Conservation (phyloP, 1,140 invertebrate species). For the Drosophila kepulauana region DNA sequence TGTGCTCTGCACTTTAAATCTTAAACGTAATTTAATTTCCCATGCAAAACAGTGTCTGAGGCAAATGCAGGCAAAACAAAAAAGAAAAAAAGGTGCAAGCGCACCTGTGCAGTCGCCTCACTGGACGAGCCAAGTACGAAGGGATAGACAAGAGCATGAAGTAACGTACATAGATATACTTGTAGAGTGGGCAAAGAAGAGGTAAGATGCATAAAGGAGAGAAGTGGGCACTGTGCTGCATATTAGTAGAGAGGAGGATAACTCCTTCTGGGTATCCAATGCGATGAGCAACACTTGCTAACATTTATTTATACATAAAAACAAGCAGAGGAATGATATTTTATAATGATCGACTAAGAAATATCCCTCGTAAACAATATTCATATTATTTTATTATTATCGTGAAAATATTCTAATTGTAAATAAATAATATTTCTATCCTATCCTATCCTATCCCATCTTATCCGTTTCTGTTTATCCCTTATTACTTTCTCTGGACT, state of each 20-base stretch:
- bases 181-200: slow-evolving; percentile 4
- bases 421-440: no score
- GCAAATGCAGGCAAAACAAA: slow-evolving; percentile 7
- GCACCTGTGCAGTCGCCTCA: slow-evolving; percentile 52
- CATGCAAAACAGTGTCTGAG: slow-evolving; percentile 46
- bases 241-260: slow-evolving; percentile 48
- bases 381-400: background rate
- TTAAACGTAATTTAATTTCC: slow-evolving; percentile 71
- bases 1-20: slow-evolving; percentile 65
- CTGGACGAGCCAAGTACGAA: background rate
- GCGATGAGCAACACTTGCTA: slow-evolving; percentile 50
- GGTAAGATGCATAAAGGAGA: background rate
- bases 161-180: no score
- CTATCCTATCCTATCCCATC: no score
- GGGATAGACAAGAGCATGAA: background rate
- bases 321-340: slow-evolving; percentile 3
- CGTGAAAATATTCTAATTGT: no score
- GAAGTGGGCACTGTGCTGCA: slow-evolving; percentile 6
- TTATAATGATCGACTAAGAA: background rate
- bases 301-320: slow-evolving; percentile 49
- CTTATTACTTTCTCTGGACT: no score
- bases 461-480: no score
- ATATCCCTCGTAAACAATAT: slow-evolving; percentile 6
- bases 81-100: slow-evolving; percentile 9
- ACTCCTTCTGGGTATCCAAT: slow-evolving; percentile 18